Percentiles rank a stretch among this genome's conserved stretches.
These are phyloP conservation scores for Ephialtes manifestator DNA, from an alignment of 2,888 invertebrate genomes.

Conservation along the genomic window DNA sequence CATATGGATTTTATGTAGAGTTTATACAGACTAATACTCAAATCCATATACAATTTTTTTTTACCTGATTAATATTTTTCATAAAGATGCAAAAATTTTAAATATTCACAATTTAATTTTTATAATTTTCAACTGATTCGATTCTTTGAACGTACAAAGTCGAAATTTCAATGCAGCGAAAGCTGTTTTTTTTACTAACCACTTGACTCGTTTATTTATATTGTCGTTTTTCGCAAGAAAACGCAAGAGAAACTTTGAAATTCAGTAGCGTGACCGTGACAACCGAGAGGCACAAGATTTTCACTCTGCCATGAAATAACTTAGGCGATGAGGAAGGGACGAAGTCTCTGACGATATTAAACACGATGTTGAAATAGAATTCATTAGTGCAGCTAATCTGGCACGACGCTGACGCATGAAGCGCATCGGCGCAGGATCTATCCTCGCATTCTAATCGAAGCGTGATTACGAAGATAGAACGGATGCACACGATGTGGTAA, in stretches of 20 bases:
- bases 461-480: slow-evolving; percentile 1
- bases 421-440: slow-evolving; percentile 10
- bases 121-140: no score
- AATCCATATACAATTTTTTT: no score
- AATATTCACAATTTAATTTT: no score
- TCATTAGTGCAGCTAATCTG: slow-evolving; percentile 14
- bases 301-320: slow-evolving; percentile 28
- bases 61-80: no score
- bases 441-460: slow-evolving; percentile 13
- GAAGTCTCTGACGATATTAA: not conserved
- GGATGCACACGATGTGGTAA: not conserved
- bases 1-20: no score
- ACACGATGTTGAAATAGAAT: slow-evolving; percentile 23
- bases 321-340: slow-evolving; percentile 11
- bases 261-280: not conserved
- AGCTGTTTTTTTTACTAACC: no score
- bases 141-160: no score
- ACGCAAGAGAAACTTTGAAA: not conserved
- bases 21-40: no score
- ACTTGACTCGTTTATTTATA: no score
- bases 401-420: not conserved
- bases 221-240: not conserved
- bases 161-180: no score
- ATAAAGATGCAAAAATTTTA: no score
- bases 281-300: slow-evolving; percentile 2